phyloP scores from a whole-genome alignment of 2,888 invertebrate genomes.

The Hymenopus coronatus region DNA sequence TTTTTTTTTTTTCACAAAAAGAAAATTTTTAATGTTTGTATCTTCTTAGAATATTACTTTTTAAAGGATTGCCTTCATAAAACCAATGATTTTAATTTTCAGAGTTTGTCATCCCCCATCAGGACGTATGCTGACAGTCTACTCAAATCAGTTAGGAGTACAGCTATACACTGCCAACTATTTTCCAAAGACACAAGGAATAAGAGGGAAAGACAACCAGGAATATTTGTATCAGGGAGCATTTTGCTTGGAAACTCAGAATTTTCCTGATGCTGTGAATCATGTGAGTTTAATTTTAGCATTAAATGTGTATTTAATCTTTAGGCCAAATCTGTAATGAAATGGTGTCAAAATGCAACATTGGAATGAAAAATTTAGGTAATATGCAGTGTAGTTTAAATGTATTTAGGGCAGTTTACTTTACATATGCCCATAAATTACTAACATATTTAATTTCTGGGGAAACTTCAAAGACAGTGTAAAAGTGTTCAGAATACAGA shows the following conservation, averaged over 20 bases:
- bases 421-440: too few species aligned
- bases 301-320: neutral
- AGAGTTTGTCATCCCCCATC: slow-evolving; percentile 56
- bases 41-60: too few species aligned
- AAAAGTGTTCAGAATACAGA: too few species aligned
- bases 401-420: too few species aligned
- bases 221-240: slow-evolving; percentile 73
- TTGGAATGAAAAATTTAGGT: neutral
- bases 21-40: too few species aligned
- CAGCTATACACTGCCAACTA: slow-evolving; percentile 85
- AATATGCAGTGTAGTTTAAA: too few species aligned
- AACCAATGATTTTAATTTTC: neutral
- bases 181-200: slow-evolving; percentile 55
- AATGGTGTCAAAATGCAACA: neutral
- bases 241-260: slow-evolving; percentile 88
- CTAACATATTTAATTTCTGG: too few species aligned
- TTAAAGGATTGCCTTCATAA: too few species aligned
- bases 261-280: slow-evolving; percentile 87
- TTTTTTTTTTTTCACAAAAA: too few species aligned
- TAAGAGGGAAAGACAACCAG: slow-evolving; percentile 65
- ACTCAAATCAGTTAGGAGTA: slow-evolving; percentile 84
- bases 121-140: slow-evolving; percentile 75
- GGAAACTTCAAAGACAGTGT: too few species aligned
- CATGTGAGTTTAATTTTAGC: slow-evolving; percentile 56
- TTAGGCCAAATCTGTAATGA: neutral